Evolutionary conservation across 1,140 invertebrate species (phyloP), one percentile per base, ranked within the genome.

Genomic region (Apis dorsata): DNA sequence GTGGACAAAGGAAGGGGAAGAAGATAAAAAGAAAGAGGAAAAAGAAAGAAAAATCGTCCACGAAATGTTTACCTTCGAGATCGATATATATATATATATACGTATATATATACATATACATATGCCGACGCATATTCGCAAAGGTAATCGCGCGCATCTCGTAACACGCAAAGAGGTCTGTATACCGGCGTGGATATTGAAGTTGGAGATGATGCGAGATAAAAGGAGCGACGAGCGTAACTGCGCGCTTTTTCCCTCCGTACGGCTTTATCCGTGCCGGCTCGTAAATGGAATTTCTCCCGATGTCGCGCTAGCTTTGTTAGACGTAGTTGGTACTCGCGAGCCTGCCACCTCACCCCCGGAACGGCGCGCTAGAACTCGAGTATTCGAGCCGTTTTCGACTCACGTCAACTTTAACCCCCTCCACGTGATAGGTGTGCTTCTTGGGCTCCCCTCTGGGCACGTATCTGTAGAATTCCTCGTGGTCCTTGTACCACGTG

Each of bases 401-500:
- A 96, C 96, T 96, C 93, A 97, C 96, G 90, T 97, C 96, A 75
- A 97, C 96, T 91, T 95, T 95, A 78, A 97, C 95, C 13, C 97
- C 97, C 57, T 96, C 95, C 49, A 97, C 94, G 81, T 93, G 92
- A 91, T 97, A 97, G 76, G 95, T 96, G 81, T 95, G 95, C 83
- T 96, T 95, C 53, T 94, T 95, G 17, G 95, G 95, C 70, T 94
- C 93, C 62, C 94, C 95, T 83, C 90, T 95, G 21, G 96, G 96
- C 90, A 97, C 95, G 91, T 95, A 98, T 86, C 97, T 95, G 93
- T 97, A 98, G 93, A 98, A 98, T 92, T 98, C 97, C 90, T 97
- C 96, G 91, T 97, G 96, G 93, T 98, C 97, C 92, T 97, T 97
- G 94, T 98, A 98, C 97, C 97, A 98, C 91, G 97, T 97, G 77